Evolutionary conservation across 2,113 vertebrate species (phyloP), one percentile per base, ranked within the genome.

Genomic region (Ammodytes dubius): DNA sequence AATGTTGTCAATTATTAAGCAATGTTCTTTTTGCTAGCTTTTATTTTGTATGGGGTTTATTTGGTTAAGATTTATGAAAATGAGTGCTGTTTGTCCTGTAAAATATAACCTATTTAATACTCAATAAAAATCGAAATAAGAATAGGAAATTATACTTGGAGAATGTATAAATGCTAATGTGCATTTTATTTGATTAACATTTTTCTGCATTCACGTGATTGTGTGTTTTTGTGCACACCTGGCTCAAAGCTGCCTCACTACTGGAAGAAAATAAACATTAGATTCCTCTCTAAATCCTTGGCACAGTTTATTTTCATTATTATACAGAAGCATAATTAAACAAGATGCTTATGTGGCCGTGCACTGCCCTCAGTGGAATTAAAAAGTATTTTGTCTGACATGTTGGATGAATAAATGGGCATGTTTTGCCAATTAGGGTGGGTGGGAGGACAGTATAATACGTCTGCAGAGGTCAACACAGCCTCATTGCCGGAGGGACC

Each of bases 291-390:
- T 13, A 58, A 47, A 64, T 79, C 66, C 74, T 77, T 72, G 42
- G 59, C 47, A 60, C 77, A 74, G 40, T 68, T 79, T 37, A 69
- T 77, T 27, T 27, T 27, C 27, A 27, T 27, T 27, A 77, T 81
- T 68, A 81, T 70, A 79, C 40, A 65, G 73, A 91, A 81, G 43
- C 67, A 71, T 80, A 87, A 90, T 91, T 85, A 91, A 87, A 88
- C 61, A 81, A 71, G 57, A 75, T 81, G 42, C 66, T 74, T 63
- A 67, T 79, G 73, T 80, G 82, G 42, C 52, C 15, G 39, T 75
- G 60, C 54, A 40, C 57, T 69, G 8, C 65, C 39, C 81, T 65
- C 65, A 7, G 69, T 74, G 81, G 66, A 68, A 71, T 88, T 70
- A 42, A 81, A 78, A 66, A 84, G 42, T 79, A 59, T 77, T 79